Evolutionary conservation across 1,140 invertebrate species (phyloP).

Genomic region (Drosophila saltans): DNA sequence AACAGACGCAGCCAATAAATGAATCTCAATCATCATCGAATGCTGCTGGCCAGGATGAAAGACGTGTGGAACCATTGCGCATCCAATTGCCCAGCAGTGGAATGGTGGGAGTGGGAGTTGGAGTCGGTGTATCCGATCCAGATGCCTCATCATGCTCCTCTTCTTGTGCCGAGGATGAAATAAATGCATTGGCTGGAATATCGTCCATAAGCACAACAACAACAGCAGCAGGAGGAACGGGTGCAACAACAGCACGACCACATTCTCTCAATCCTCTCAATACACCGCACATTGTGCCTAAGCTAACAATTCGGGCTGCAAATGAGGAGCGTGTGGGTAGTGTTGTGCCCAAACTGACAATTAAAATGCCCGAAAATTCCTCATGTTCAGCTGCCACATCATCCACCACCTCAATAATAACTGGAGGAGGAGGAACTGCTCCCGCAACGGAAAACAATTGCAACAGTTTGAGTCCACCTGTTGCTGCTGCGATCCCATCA

Average conservation of each 20-base stretch:
- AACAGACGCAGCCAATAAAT: slow-evolving; percentile 46
- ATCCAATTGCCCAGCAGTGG: slow-evolving; percentile 56
- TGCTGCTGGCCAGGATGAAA: slow-evolving; percentile 51
- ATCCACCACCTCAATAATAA: neutral
- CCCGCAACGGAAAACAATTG: slow-evolving; percentile 8
- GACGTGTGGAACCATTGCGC: slow-evolving; percentile 68
- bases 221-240: neutral
- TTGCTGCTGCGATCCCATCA: slow-evolving; percentile 24
- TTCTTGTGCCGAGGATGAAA: slow-evolving; percentile 72
- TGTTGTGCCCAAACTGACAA: slow-evolving; percentile 78
- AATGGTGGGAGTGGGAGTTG: slow-evolving; percentile 14
- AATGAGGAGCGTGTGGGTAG: slow-evolving; percentile 69
- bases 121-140: slow-evolving; percentile 42
- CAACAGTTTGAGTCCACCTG: slow-evolving; percentile 15
- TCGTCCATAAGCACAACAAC: slow-evolving; percentile 17
- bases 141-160: slow-evolving; percentile 72
- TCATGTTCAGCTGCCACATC: slow-evolving; percentile 17
- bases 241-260: neutral
- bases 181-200: slow-evolving; percentile 16
- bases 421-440: neutral
- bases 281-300: slow-evolving; percentile 78
- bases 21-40: slow-evolving; percentile 64
- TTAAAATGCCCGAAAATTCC: slow-evolving; percentile 73
- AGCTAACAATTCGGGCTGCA: slow-evolving; percentile 75
- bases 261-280: slow-evolving; percentile 21